A percentile compares a stretch with the other conserved stretches of the same genome.
phyloP scores from a whole-genome alignment of 2,113 vertebrate genomes.

The human region GRCh38 chr1:183597001-183597500 shows the following conservation, averaged over 20 bases:
- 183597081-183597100: not conserved
- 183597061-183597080: not conserved
- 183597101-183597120: not conserved
- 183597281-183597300: not conserved
- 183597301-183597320: not conserved
- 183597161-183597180: not conserved
- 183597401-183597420: not conserved
- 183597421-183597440: not conserved
- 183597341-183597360: not conserved
- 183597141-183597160: not conserved
- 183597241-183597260: not conserved
- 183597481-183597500: too few species aligned
- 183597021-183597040: not conserved
- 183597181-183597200: not conserved
- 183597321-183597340: not conserved
- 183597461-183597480: not conserved
- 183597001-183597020: not conserved
- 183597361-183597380: not conserved
- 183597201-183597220: too few species aligned
- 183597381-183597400: not conserved
- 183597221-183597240: not conserved
- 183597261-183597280: not conserved
- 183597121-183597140: not conserved
- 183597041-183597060: not conserved
- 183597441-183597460: not conserved